Percentiles rank a stretch among this genome's conserved stretches.
Evolutionary conservation across 2,888 invertebrate species (phyloP).

Genomic region (Fissipunctia ypsillon): DNA sequence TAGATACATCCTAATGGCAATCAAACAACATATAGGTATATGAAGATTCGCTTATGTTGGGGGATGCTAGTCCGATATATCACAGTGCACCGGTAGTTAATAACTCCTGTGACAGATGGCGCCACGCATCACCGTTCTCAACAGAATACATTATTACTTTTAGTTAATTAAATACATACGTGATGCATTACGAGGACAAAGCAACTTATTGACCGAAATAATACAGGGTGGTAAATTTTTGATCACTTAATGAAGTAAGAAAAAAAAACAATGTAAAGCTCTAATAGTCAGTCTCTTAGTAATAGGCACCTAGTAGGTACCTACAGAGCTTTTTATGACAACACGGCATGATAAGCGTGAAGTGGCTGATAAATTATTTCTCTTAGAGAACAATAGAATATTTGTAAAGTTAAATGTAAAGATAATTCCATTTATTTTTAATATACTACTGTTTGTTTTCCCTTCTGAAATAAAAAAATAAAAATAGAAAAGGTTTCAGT

Average conservation of each 20-base stretch:
- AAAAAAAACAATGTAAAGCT: too few relatives aligned
- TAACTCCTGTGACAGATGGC: slow-evolving; percentile 55
- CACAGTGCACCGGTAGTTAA: slow-evolving; percentile 48
- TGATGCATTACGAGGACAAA: slow-evolving; percentile 19
- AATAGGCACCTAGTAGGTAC: too few relatives aligned
- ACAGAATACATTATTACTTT: slow-evolving; percentile 48
- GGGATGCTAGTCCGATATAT: slow-evolving; percentile 40
- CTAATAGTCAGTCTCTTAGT: too few relatives aligned
- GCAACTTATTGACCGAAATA: background rate
- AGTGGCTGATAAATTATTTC: background rate
- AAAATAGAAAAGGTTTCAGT: background rate
- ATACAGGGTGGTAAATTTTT: background rate
- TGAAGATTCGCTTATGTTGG: slow-evolving; percentile 6
- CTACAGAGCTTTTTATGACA: background rate
- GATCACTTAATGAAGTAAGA: background rate
- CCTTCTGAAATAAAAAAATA: too few relatives aligned
- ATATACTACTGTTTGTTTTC: too few relatives aligned
- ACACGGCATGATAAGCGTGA: background rate
- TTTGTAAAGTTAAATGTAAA: too few relatives aligned
- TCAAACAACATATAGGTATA: slow-evolving; percentile 16
- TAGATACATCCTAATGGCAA: slow-evolving; percentile 22
- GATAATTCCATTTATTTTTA: too few relatives aligned
- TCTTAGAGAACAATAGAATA: background rate
- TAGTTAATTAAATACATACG: slow-evolving; percentile 45
- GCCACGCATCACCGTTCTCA: slow-evolving; percentile 42